Conservation (phyloP, 2,113 vertebrate species). For the Noctilio leporinus region DNA sequence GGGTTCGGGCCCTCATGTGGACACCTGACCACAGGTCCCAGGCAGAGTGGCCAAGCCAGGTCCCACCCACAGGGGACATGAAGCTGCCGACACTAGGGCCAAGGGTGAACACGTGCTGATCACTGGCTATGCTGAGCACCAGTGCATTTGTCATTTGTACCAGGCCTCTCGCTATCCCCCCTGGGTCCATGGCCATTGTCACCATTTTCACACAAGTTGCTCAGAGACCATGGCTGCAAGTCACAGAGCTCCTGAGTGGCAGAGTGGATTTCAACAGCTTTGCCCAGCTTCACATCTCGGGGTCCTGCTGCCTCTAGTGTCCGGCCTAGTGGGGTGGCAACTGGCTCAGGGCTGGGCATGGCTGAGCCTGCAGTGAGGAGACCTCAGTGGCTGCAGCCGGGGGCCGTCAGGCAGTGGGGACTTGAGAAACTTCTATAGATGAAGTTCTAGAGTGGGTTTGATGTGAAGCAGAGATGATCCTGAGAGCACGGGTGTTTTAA, state of each 20-base stretch:
- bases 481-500: neutral
- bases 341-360: fast-evolving
- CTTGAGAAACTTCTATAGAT: neutral
- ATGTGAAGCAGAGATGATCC: neutral
- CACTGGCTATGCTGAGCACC: neutral
- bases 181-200: fast-evolving
- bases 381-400: no score
- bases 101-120: neutral
- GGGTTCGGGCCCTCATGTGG: neutral
- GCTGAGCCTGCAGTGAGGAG: neutral
- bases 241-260: neutral
- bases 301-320: no score
- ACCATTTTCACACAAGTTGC: fast-evolving
- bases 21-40: neutral
- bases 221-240: neutral
- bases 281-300: neutral
- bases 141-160: fast-evolving
- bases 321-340: no score
- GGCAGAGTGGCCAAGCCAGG: fast-evolving
- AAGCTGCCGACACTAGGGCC: neutral
- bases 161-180: neutral
- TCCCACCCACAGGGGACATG: neutral
- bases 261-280: neutral
- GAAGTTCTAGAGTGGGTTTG: neutral
- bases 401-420: neutral